Evolutionary conservation across 2,113 vertebrate species (phyloP).

Genomic region (Cynopterus brachyotis): DNA sequence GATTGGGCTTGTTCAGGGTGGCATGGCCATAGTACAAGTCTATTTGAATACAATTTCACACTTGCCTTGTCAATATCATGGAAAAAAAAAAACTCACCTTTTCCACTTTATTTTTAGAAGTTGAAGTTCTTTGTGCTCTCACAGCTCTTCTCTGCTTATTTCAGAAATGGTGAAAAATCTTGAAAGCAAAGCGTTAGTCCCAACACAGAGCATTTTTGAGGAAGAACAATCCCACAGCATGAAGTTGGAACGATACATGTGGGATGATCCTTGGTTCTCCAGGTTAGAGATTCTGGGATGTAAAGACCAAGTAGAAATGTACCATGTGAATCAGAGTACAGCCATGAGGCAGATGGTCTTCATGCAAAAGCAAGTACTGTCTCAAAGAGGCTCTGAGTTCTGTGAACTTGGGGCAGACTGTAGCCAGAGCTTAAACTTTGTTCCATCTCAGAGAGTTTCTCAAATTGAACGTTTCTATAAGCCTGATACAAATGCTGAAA

Average conservation of each 20-base stretch:
- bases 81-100: not conserved
- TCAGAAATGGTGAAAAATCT: conserved; percentile 61
- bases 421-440: conserved; percentile 51
- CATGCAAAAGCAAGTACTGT: conserved; percentile 68
- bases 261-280: conserved; percentile 68
- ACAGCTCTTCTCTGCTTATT: conserved; percentile 36
- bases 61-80: not conserved
- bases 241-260: conserved; percentile 63
- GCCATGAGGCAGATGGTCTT: conserved; percentile 70
- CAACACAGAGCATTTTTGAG: conserved; percentile 39
- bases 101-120: not conserved
- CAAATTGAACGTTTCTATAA: conserved; percentile 63
- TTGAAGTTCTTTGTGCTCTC: not conserved
- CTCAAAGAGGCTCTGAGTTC: conserved; percentile 57
- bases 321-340: conserved; percentile 57
- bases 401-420: conserved; percentile 50
- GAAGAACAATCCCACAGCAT: conserved; percentile 46
- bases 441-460: conserved; percentile 65
- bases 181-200: conserved; percentile 58
- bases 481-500: conserved; percentile 38
- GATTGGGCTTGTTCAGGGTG: too few relatives aligned
- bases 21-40: not conserved
- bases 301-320: conserved; percentile 67
- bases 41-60: not conserved
- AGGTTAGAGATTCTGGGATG: conserved; percentile 66